Conservation (phyloP, 2,797 vertebrate genomes). For the Anomalospiza imberbis region DNA sequence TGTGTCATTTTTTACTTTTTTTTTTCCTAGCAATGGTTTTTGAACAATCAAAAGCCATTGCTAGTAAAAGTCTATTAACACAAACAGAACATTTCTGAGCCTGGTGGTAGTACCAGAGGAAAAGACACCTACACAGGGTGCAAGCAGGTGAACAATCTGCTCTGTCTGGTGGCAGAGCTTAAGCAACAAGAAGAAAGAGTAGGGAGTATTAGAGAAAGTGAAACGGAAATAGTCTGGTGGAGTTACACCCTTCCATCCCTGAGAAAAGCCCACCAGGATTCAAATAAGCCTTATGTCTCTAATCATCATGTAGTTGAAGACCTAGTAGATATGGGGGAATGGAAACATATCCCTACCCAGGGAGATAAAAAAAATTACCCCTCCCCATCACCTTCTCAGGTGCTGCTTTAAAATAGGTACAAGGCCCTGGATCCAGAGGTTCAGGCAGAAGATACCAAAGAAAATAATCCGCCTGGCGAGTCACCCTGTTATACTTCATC, state of each 20-base stretch:
- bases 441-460: not conserved
- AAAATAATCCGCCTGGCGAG: accelerated
- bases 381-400: not conserved
- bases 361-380: not conserved
- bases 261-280: not conserved
- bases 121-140: too few species aligned
- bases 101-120: not conserved
- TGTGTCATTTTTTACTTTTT: not conserved
- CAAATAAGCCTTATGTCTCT: not conserved
- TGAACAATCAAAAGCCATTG: not conserved
- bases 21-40: not conserved
- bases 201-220: not conserved
- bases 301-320: not conserved
- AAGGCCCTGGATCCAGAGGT: not conserved
- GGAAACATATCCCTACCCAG: not conserved
- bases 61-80: not conserved
- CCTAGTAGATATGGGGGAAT: not conserved
- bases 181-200: not conserved
- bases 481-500: not conserved
- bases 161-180: not conserved
- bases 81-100: not conserved
- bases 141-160: not conserved
- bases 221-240: not conserved
- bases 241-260: not conserved
- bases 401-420: not conserved